A percentile compares a stretch with the other conserved stretches of the same genome.
phyloP scores from a whole-genome alignment of 2,113 vertebrate species.

The Oryzias melastigma region DNA sequence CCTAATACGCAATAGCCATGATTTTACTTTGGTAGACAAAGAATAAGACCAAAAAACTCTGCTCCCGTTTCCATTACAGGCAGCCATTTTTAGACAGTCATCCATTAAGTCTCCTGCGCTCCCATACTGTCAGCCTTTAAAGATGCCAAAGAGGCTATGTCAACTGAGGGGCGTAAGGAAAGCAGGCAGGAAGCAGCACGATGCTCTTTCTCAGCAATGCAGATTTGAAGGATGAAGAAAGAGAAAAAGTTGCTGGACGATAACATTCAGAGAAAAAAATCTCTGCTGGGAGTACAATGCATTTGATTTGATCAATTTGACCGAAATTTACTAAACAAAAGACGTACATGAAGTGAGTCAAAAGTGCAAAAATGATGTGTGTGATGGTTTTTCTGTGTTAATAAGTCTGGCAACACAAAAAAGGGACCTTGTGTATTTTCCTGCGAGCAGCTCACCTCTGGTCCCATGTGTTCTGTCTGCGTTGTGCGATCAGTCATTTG shows the following conservation, averaged over 20 bases:
- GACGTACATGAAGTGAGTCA: not conserved
- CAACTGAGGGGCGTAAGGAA: conserved; percentile 42
- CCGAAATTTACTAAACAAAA: not conserved
- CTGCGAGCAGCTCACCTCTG: conserved; percentile 85
- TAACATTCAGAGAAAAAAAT: conserved; percentile 34
- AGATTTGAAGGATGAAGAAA: conserved; percentile 23
- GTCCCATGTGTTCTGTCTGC: conserved; percentile 88
- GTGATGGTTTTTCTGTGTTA: conserved; percentile 9
- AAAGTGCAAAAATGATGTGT: conserved; percentile 3
- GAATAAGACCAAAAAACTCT: conserved; percentile 43
- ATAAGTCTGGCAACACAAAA: conserved; percentile 14
- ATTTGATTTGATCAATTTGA: conserved; percentile 29
- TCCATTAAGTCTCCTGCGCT: conserved; percentile 64
- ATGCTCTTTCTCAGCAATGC: conserved; percentile 21
- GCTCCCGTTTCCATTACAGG: conserved; percentile 48
- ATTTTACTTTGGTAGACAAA: conserved; percentile 28
- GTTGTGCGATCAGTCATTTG: conserved; percentile 91
- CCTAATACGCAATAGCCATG: conserved; percentile 42
- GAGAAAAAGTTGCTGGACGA: conserved; percentile 36
- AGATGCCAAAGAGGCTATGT: conserved; percentile 61
- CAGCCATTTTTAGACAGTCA: conserved; percentile 72
- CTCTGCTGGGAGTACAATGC: conserved; percentile 40
- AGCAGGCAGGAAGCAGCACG: conserved; percentile 37
- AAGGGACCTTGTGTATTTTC: conserved; percentile 11
- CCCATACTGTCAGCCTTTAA: conserved; percentile 67